Percentiles rank a stretch among this genome's conserved stretches.
phyloP scores from a whole-genome alignment of 2,888 invertebrate species.

The Eristalis tenax region DNA sequence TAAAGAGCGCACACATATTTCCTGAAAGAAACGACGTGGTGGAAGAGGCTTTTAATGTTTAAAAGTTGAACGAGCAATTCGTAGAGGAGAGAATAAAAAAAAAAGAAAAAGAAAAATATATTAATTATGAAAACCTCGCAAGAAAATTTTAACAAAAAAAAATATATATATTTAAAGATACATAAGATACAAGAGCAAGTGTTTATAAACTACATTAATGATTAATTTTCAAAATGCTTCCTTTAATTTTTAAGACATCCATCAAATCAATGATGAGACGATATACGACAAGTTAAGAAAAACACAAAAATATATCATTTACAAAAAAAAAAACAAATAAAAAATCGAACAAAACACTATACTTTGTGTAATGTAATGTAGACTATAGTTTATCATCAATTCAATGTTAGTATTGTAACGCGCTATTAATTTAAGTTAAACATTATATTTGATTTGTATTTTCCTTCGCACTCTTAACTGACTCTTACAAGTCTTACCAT shows the following conservation, averaged over 20 bases:
- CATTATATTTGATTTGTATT: neutral
- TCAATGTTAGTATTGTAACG: neutral
- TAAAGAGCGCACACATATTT: slow-evolving; percentile 36
- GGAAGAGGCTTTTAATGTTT: slow-evolving; percentile 21
- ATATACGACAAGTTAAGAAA: neutral
- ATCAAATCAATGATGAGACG: neutral
- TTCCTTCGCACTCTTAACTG: neutral
- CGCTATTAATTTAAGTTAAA: neutral
- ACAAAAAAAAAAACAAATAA: neutral
- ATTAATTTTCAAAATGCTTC: slow-evolving; percentile 62
- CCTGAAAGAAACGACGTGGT: too few relatives aligned
- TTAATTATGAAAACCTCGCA: slow-evolving; percentile 46
- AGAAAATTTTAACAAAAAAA: slow-evolving; percentile 36
- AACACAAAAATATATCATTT: neutral
- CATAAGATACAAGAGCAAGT: slow-evolving; percentile 14
- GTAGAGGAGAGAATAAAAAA: too few relatives aligned
- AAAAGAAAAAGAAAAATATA: slow-evolving; percentile 17
- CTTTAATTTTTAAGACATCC: slow-evolving; percentile 48
- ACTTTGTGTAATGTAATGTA: slow-evolving; percentile 14
- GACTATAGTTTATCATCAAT: slow-evolving; percentile 11
- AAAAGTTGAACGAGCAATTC: neutral
- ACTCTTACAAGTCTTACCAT: slow-evolving; percentile 31
- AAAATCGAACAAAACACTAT: neutral
- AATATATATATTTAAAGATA: slow-evolving; percentile 3
- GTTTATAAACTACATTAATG: neutral